Base-by-base conservation (phyloP, 2,113 vertebrate genomes). In the Arothron firmamentum region DNA sequence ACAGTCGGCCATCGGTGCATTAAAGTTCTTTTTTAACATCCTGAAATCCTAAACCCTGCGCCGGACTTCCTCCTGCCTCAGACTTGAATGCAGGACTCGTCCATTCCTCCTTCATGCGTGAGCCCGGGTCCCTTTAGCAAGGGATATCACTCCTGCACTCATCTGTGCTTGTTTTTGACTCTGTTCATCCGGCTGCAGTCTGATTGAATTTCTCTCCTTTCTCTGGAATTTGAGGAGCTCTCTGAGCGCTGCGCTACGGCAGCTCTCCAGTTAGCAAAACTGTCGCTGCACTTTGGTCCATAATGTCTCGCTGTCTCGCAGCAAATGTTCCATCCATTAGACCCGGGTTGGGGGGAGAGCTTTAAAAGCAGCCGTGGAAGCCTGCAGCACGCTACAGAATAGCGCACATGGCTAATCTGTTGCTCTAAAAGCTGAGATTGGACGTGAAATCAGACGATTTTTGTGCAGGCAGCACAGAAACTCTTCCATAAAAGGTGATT, bases 111-210 rank as follows among this genome's bases (percentile, higher is more conserved):
- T 19, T n/a, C 42, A 49, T 43, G 19, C 60, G 50, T 18, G 17
- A 63, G 64, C 31, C 54, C 14, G n/a, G 45, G 62, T 54, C 31
- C 31, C 63, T 45, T 45, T 56, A 62, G 18, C 43, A 14, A 47
- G 38, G 18, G 58, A 58, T 66, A 66, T 69, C 58, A 52, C 57
- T 75, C 51, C 25, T 43, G 49, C 62, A 41, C 56, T 71, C 73
- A 83, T 80, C 62, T 54, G 67, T 68, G 49, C 43, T 73, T 9
- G 12, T 62, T 67, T 76, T 57, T 8, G 4, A 58, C 62, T 56
- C 66, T 68, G 78, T 78, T 80, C 75, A 67, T 60, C 72, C 50
- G 75, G 72, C 70, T 67, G 58, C 58, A 77, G 72, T 63, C 66
- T 76, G 69, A 78, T 75, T 80, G 51, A 72, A 81, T 79, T 81